Evolutionary conservation across 1,140 invertebrate species (phyloP), one percentile per base, ranked within the genome.

Genomic region (Limonius californicus): DNA sequence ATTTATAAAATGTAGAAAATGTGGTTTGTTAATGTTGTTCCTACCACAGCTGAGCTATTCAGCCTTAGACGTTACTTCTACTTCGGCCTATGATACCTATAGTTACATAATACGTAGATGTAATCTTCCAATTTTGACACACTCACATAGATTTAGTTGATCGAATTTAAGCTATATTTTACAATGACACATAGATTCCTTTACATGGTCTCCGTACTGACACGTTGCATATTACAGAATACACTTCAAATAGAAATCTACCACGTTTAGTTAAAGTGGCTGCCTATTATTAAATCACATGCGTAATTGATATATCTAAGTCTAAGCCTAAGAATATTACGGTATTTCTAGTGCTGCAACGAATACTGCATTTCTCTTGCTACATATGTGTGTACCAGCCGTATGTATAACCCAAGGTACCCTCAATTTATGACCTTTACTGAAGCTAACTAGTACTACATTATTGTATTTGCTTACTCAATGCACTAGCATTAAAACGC

Each of bases 1-100:
- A 50, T 50, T 50, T 50, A 50, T 50, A 7, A 50, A 50, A 50
- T 50, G 45, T 50, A 50, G 45, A 50, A 50, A 50, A 50, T 39
- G 23, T 27, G 42, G 19, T 18, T 50, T 19, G 2, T 50, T 21
- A 2, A 19, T 19, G 16, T 50, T 45, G 9, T 19, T 50, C 1
- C 7, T 50, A 50, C 45, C 7, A 19, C 16, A 21, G 12, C 19
- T 15, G 14, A 45, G 6, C 16, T n/a, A n/a, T 18, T 50, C 45
- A 39, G 35, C 45, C 45, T 50, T 50, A 50, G 3, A 32, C 27
- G n/a, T 45, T 45, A 45, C 7, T 18, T n/a, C 12, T 6, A 45
- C 15, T 45, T 15, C 43, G 16, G 43, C 43, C 6, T 14, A 6
- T n/a, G 43, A 45, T 45, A 7, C 4, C 7, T 18, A 45, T 18